Evolutionary conservation across 2,113 vertebrate species (phyloP), one percentile per base, ranked within the genome.

Genomic region (Calidris pugnax): DNA sequence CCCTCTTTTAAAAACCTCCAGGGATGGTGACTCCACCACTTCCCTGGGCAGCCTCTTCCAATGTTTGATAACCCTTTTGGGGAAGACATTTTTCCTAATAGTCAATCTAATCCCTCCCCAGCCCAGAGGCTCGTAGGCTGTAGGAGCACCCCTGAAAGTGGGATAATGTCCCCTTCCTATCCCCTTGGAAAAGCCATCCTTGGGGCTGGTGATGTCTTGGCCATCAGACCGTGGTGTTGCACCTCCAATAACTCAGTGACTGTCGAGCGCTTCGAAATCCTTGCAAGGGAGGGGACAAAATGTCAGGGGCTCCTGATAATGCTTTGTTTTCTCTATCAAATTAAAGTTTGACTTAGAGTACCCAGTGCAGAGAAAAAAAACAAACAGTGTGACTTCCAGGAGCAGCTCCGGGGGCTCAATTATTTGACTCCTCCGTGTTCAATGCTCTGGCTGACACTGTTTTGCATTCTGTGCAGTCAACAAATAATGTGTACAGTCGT

Each of bases 201-300:
- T 0, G 12, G 19, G 30, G 30, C 32, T 30, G 47, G 33, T 3
- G 7, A 30, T 63, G 9, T 19, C 43, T 41, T 20, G 75, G 35
- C 45, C 24, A 6, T 37, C 77, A 53, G 37, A 18, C n/a, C 8
- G 35, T 2, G 67, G 50, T 55, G 12, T 22, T 20, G 18, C 13
- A n/a, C 23, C 45, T 84, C 41, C 32, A 19, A 39, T 18, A 51
- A 48, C n/a, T 79, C 67, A 5, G 10, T 12, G 55, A 66, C 35
- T 1, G 7, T 51, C 60, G 47, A 14, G 33, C 0, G 0, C 69
- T 79, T 35, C 1, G 0, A 77, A 77, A 39, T 26, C 60, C 47
- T 92, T 68, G 33, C 8, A 9, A 60, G 33, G 21, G 37, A 92
- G 12, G 11, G 18, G 14, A 80, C 37, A 18, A 80, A 56, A 74